Base-by-base conservation (phyloP, 1,140 invertebrate species). In the Tigriopus japonicus region DNA sequence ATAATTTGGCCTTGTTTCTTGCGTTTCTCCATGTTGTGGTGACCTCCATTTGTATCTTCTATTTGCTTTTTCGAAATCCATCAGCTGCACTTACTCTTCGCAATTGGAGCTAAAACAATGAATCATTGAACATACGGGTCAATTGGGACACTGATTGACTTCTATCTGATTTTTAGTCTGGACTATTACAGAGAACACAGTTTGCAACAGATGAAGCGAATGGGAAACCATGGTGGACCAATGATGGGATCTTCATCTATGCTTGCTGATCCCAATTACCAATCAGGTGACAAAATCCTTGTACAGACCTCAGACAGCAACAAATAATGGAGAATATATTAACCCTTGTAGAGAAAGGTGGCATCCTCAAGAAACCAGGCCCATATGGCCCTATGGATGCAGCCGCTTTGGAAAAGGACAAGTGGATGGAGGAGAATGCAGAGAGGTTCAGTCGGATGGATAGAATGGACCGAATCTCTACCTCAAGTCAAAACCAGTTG, bases 341-440 rank as follows among this genome's bases (percentile, higher is more conserved):
- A 6, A 6, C 24, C 24, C 7, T 58, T 64, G 83, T 86, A 67
- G 87, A 89, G 71, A 87, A 86, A 71, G 83, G 83, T 21, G 45
- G 45, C 66, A 88, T 88, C 65, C 84, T 91, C 69, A 81, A 91
- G 72, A 89, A 90, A 77, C 86, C 86, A 71, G 83, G 83, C 69
- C 78, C 79, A 64, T 87, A 87, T 68, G 82, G 84, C 66, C 80
- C 82, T 68, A 78, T 69, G 82, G 68, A 75, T 76, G 64, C 56
- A 55, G 58, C 62, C 52, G 64, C 56, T 15, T 17, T 49, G 62
- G 63, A 59, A 56, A 75, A 74, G 61, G 72, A 71, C 56, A 82
- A 82, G 68, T 75, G 74, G 73, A 77, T 76, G 15, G 83, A 85
- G 61, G 80, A 84, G 66, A 81, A 49, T 21, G 45, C 45, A 21